Conservation (phyloP, 2,797 vertebrate genomes). For the Phoeniculus purpureus region DNA sequence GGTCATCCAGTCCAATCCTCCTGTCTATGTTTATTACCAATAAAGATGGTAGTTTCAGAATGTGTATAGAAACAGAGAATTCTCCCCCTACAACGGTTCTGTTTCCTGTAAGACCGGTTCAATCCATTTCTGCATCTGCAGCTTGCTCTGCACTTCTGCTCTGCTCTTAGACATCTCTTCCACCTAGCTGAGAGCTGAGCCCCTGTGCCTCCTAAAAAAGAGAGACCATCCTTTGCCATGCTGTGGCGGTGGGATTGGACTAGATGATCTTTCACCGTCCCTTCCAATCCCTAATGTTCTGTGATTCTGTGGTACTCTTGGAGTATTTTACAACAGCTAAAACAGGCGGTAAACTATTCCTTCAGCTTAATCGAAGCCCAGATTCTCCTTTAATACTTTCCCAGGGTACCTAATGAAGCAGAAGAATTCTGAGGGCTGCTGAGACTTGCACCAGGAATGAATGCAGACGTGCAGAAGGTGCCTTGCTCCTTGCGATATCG, state of each 20-base stretch:
- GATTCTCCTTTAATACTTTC: background rate
- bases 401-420: background rate
- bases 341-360: background rate
- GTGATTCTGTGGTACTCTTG: background rate
- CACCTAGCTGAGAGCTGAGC: background rate
- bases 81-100: background rate
- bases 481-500: conserved; percentile 42
- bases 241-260: too few relatives aligned
- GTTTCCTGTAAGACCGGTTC: background rate
- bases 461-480: background rate
- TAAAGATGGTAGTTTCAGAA: background rate
- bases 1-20: too few relatives aligned
- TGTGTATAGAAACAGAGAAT: background rate
- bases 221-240: background rate
- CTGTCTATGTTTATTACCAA: background rate
- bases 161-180: background rate
- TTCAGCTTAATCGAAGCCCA: background rate
- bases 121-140: background rate
- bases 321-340: background rate
- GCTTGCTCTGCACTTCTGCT: background rate
- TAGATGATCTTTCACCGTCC: too few relatives aligned
- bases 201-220: background rate
- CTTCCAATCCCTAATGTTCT: too few relatives aligned
- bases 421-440: background rate
- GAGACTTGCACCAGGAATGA: background rate